phyloP scores from a whole-genome alignment of 2,113 vertebrate genomes.

The Spheniscus mendiculus region DNA sequence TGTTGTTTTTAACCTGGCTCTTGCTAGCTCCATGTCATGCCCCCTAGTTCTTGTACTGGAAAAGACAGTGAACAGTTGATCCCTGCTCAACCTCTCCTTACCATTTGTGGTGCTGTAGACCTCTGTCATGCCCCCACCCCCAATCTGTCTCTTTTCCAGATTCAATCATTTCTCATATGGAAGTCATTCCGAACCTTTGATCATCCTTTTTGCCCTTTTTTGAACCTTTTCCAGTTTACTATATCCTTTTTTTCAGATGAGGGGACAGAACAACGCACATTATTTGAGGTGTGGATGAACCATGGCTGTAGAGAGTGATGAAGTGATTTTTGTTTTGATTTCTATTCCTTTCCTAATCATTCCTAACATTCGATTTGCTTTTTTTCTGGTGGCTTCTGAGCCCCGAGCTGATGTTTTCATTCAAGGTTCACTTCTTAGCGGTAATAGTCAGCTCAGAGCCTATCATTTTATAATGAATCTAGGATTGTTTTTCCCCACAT shows the following conservation, averaged over 20 bases:
- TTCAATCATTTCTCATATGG: neutral
- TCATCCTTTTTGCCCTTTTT: neutral
- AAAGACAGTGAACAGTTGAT: neutral
- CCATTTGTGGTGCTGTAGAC: neutral
- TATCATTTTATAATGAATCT: neutral
- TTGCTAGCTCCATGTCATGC: neutral
- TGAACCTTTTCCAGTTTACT: neutral
- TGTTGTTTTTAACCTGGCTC: neutral
- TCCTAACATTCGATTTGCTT: neutral
- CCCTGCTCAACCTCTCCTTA: neutral
- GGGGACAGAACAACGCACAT: neutral
- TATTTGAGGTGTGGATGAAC: neutral
- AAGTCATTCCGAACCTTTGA: neutral
- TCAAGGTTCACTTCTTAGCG: conserved; percentile 1
- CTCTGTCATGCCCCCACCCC: neutral
- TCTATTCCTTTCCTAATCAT: neutral
- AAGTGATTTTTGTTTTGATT: neutral
- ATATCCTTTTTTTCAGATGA: neutral
- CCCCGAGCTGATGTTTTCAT: conserved; percentile 12
- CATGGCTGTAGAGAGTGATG: neutral
- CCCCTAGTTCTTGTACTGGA: neutral
- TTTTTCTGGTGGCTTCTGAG: neutral
- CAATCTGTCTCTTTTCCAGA: neutral
- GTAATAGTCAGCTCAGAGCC: neutral
- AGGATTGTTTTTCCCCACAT: neutral